Base-by-base conservation (phyloP, 2,888 invertebrate genomes). In the Sphinx pinastri region DNA sequence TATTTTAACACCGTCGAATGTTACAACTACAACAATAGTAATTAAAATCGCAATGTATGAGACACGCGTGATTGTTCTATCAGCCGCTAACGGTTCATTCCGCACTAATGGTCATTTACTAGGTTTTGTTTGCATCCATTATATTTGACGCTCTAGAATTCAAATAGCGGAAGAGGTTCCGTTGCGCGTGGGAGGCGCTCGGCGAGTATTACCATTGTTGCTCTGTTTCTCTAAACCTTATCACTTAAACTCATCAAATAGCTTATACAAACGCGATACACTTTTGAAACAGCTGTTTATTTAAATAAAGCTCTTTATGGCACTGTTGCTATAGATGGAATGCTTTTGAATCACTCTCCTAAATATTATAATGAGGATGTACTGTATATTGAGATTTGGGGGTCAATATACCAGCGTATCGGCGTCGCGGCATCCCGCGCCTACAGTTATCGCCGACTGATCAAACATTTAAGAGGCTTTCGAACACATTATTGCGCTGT, bases 101-200 rank as follows among this genome's bases (percentile, higher is more conserved):
- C 81, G 81, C 84, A 80, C 79, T 83, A 81, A 84, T 84, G 80
- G 76, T 81, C 76, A 83, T 85, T 86, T 84, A 81, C 82, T 87
- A 84, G 79, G 80, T 84, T 88, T 85, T 83, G 82, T 86, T 87
- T 85, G 83, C 80, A 76, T 77, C 81, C 83, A 86, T 88, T 86
- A 84, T 83, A 85, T 89, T 87, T 82, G 83, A 84, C 83, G 86
- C 81, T 86, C 84, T 78, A 85, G 82, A 81, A 84, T 84, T 84
- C 86, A 88, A 89, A 84, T 84, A 83, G 86, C 88, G 89, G 91
- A 90, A 87, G 86, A 81, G 83, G 84, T 90, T 88, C 90, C 88
- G 90, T 90, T 91, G 88, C 77, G 77, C 83, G 88, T 87, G 88
- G 84, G 88, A 89, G 84, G 79, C 76, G 86, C 81, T 76, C 84